Evolutionary conservation across 2,888 invertebrate genomes (phyloP).

Genomic region (Cloeon dipterum): DNA sequence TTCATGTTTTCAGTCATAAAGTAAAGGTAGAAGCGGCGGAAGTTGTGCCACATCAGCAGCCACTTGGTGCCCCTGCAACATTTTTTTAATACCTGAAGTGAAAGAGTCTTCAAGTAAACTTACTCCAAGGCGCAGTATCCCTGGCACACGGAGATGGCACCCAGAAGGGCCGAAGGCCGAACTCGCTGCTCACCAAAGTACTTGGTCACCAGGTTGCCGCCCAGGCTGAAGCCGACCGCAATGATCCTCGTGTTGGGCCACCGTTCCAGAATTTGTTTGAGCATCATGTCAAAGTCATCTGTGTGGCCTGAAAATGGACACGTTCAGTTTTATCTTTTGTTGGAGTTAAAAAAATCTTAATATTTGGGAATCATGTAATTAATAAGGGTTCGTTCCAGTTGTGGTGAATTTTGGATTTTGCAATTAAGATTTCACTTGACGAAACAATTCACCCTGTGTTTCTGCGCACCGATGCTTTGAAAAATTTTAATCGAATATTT

Average conservation of each 20-base stretch:
- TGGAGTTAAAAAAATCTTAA: background rate
- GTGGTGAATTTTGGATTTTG: too few relatives aligned
- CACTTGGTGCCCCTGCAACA: slow-evolving; percentile 50
- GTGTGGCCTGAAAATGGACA: slow-evolving; percentile 45
- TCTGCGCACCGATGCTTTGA: too few relatives aligned
- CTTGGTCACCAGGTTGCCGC: slow-evolving; percentile 82
- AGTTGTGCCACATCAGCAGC: slow-evolving; percentile 69
- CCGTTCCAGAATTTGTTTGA: slow-evolving; percentile 43
- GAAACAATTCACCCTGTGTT: too few relatives aligned
- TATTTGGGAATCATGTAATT: too few relatives aligned
- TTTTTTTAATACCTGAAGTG: slow-evolving; percentile 6
- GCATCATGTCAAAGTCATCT: slow-evolving; percentile 67
- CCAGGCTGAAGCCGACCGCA: slow-evolving; percentile 79
- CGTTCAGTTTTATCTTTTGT: background rate
- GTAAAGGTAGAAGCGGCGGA: slow-evolving; percentile 72
- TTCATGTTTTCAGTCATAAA: slow-evolving; percentile 86
- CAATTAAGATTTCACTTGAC: too few relatives aligned
- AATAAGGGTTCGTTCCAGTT: too few relatives aligned
- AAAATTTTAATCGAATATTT: too few relatives aligned
- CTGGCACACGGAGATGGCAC: slow-evolving; percentile 81
- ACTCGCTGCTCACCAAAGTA: slow-evolving; percentile 59
- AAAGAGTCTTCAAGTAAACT: slow-evolving; percentile 19
- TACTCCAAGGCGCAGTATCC: slow-evolving; percentile 82
- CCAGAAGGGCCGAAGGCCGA: slow-evolving; percentile 47
- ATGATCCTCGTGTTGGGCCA: slow-evolving; percentile 58